Conservation (phyloP, 2,113 vertebrate genomes). For the Dasyurus viverrinus region DNA sequence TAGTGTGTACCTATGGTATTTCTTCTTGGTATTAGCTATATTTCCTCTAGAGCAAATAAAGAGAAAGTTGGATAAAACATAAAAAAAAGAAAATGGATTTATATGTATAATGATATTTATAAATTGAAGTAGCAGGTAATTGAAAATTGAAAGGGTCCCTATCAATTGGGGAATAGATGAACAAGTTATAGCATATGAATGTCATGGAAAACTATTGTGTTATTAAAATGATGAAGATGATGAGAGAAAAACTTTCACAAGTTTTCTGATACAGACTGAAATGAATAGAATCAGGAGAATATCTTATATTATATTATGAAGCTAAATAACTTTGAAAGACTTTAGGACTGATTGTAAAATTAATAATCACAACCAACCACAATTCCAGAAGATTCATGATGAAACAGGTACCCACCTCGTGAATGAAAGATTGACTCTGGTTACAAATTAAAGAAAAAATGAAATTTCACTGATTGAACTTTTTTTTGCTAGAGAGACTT, state of each 20-base stretch:
- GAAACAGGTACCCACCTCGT: neutral
- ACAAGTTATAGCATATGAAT: neutral
- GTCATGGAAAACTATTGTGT: neutral
- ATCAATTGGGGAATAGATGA: neutral
- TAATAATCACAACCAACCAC: neutral
- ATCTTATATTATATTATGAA: neutral
- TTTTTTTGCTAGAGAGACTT: conserved; percentile 2
- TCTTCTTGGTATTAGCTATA: neutral
- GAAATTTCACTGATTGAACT: neutral
- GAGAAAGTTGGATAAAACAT: neutral
- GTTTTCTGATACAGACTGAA: neutral
- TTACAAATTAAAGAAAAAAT: neutral
- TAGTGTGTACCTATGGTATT: neutral
- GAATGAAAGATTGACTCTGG: neutral
- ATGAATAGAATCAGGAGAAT: neutral
- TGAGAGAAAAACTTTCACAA: neutral
- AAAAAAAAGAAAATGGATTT: neutral
- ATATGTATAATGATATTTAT: neutral
- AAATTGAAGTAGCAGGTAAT: neutral
- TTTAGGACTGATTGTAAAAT: neutral
- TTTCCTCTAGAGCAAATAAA: neutral
- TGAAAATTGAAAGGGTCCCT: neutral
- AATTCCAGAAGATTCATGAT: neutral
- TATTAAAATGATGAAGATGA: neutral
- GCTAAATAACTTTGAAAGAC: neutral